phyloP scores from a whole-genome alignment of 2,797 vertebrate species.

The Adelosebastes latens region DNA sequence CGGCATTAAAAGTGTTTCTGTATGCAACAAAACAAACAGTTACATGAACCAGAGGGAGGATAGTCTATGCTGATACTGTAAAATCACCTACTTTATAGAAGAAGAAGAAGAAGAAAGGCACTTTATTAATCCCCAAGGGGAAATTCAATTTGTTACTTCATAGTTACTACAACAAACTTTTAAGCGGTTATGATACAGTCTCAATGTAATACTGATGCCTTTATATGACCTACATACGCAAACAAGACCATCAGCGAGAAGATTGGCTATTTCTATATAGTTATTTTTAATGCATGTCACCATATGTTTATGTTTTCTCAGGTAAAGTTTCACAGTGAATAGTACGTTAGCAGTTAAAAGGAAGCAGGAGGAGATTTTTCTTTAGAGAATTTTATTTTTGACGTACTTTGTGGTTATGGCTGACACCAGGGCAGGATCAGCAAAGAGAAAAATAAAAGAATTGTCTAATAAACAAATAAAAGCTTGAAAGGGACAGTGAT shows the following conservation, averaged over 20 bases:
- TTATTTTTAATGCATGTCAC: not conserved
- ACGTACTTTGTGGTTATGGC: not conserved
- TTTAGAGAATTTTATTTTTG: not conserved
- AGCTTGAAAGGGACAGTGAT: not conserved
- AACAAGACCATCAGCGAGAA: not conserved
- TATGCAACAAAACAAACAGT: slow-evolving; percentile 2
- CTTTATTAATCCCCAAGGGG: too few relatives aligned
- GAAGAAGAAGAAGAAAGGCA: too few relatives aligned
- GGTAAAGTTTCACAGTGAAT: not conserved
- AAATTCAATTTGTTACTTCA: not conserved
- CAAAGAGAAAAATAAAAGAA: not conserved
- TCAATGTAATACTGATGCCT: not conserved
- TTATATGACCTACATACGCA: not conserved
- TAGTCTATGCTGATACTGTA: slow-evolving; percentile 9
- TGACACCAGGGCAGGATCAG: not conserved
- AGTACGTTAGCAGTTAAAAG: not conserved
- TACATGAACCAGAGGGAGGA: not conserved
- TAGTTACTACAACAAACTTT: not conserved
- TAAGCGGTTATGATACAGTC: not conserved
- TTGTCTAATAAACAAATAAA: not conserved
- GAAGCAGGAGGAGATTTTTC: not conserved
- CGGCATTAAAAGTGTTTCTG: not conserved
- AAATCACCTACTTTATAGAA: not conserved
- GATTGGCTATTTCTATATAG: not conserved
- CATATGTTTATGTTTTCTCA: not conserved